Conservation (phyloP, 2,113 vertebrate species). For the Crotalus viridis region DNA sequence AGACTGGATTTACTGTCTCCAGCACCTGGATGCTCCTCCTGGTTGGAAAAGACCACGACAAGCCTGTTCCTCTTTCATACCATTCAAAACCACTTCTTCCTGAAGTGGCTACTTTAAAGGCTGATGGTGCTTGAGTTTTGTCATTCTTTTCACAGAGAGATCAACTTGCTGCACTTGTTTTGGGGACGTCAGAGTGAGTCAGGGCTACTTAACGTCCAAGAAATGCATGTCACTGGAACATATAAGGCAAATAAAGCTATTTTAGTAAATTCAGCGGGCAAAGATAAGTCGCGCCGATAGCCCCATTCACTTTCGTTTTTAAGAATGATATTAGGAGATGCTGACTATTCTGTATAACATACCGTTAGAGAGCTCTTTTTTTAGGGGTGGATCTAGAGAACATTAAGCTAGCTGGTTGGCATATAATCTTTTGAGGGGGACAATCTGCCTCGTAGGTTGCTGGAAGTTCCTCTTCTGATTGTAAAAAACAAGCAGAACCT, state of each 20-base stretch:
- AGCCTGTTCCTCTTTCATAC: background rate
- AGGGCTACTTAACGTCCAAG: background rate
- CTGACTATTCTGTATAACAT: too few relatives aligned
- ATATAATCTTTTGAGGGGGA: background rate
- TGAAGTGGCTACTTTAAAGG: background rate
- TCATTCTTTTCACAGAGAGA: background rate
- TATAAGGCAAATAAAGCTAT: background rate
- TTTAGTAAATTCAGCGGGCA: background rate
- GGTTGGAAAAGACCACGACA: background rate
- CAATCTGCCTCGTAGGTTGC: background rate
- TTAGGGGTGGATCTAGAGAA: background rate
- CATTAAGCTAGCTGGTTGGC: background rate
- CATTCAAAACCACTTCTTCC: background rate
- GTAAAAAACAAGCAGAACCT: background rate
- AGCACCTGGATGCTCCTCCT: background rate
- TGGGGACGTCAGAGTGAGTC: background rate
- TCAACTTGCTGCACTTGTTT: background rate
- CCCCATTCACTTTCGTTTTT: background rate
- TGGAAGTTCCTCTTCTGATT: background rate
- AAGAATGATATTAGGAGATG: background rate
- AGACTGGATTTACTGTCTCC: background rate
- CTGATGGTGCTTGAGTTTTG: background rate
- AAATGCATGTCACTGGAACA: background rate
- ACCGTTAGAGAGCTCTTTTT: background rate
- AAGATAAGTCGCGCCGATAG: background rate